Evolutionary conservation across 35 echinoderm and acorn worm genomes (phyloP).

Genomic region (Hemicentrotus pulcherrimus): DNA sequence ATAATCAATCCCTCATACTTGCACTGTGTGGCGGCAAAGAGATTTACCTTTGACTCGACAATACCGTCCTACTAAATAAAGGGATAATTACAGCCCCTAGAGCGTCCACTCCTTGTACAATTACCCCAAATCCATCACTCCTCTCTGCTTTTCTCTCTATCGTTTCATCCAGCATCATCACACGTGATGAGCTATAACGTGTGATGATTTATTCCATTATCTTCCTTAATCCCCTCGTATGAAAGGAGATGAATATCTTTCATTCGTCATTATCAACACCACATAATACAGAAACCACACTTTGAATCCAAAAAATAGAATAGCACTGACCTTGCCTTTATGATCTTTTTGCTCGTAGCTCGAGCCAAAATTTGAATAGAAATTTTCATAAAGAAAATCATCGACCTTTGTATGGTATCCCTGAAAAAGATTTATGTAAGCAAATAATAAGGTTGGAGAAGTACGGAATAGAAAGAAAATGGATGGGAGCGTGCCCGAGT

Average conservation of each 20-base stretch:
- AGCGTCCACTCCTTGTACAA: background rate
- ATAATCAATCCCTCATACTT: background rate
- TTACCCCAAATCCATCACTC: background rate
- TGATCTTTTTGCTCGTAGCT: background rate
- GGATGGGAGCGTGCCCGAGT: background rate
- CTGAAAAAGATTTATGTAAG: background rate
- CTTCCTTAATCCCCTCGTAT: background rate
- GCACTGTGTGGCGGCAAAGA: background rate
- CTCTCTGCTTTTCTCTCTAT: background rate
- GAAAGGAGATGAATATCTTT: background rate
- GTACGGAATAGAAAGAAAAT: background rate
- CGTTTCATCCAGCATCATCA: background rate
- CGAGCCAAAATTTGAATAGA: background rate
- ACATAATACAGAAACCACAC: constrained; percentile 4
- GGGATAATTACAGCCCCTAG: background rate
- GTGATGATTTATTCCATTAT: constrained; percentile 12
- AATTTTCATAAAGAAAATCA: background rate
- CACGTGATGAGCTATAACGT: background rate
- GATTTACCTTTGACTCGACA: background rate
- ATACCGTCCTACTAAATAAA: background rate
- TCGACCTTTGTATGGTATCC: background rate
- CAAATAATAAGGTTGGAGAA: background rate
- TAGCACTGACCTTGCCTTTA: background rate
- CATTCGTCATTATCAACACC: background rate
- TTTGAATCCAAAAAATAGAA: background rate